These are phyloP conservation scores for Pachypsylla venusta DNA, from an alignment of 1,140 invertebrate species.

Conservation along the genomic window DNA sequence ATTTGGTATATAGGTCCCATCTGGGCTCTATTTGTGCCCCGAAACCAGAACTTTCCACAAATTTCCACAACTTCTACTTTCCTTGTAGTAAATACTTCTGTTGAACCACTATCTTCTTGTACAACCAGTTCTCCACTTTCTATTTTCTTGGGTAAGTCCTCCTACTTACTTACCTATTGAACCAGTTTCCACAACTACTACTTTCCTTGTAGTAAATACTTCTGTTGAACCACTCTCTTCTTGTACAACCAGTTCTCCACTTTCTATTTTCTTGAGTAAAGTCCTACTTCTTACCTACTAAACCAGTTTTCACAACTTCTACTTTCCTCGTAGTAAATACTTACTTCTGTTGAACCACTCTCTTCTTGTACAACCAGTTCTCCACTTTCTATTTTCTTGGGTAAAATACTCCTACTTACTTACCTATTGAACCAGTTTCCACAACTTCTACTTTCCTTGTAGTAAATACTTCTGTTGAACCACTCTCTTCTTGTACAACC, in stretches of 20 bases:
- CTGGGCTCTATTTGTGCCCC: too few relatives aligned
- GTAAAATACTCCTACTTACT: too few relatives aligned
- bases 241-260: neutral
- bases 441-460: neutral
- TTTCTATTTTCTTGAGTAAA: neutral
- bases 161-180: conserved; percentile 1
- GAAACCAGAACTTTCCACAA: too few relatives aligned
- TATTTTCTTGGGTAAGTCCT: too few relatives aligned
- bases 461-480: neutral
- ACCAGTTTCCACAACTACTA: neutral
- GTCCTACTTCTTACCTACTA: conserved; percentile 2
- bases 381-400: neutral
- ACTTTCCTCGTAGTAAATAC: neutral
- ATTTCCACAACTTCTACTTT: neutral
- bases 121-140: neutral
- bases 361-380: conserved; percentile 2
- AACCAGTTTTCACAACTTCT: too few relatives aligned
- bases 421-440: neutral
- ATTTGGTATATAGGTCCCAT: too few relatives aligned
- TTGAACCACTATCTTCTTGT: neutral
- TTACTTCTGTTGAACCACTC: neutral
- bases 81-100: neutral
- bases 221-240: neutral
- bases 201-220: neutral
- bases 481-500: neutral